A percentile compares a stretch with the other conserved stretches of the same genome.
These are phyloP conservation scores for Drosophila mimetica DNA, from an alignment of 2,888 invertebrate species.

Conservation along the genomic window DNA sequence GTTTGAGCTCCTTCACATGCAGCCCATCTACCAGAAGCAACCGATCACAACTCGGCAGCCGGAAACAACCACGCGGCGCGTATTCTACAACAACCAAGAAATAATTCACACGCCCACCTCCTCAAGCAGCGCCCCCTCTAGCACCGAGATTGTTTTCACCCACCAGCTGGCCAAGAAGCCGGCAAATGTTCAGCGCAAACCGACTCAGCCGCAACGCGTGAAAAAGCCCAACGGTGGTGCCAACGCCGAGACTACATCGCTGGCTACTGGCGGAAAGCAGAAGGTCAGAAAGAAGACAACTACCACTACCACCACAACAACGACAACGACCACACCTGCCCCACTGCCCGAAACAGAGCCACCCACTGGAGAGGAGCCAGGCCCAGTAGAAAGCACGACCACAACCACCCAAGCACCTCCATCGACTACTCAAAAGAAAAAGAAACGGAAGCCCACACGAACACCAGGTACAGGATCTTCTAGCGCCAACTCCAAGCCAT, in stretches of 20 bases:
- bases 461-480: slow-evolving; percentile 53
- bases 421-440: slow-evolving; percentile 69
- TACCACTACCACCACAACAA: slow-evolving; percentile 36
- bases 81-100: slow-evolving; percentile 82
- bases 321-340: slow-evolving; percentile 41
- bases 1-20: slow-evolving; percentile 78
- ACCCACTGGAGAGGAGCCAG: slow-evolving; percentile 19
- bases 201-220: slow-evolving; percentile 66
- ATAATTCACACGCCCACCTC: slow-evolving; percentile 69
- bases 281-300: slow-evolving; percentile 78
- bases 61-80: slow-evolving; percentile 77
- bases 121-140: slow-evolving; percentile 27
- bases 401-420: slow-evolving; percentile 39
- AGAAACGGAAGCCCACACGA: slow-evolving; percentile 80
- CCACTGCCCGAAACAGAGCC: slow-evolving; percentile 36
- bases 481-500: slow-evolving; percentile 34
- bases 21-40: slow-evolving; percentile 78
- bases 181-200: slow-evolving; percentile 58
- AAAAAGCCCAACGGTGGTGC: slow-evolving; percentile 70
- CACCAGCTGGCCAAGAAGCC: slow-evolving; percentile 69
- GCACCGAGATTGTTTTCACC: slow-evolving; percentile 40
- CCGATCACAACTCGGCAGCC: slow-evolving; percentile 53
- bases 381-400: slow-evolving; percentile 37
- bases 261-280: slow-evolving; percentile 60
- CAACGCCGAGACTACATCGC: slow-evolving; percentile 27